phyloP scores from a whole-genome alignment of 2,888 invertebrate genomes.

The Xanthorhoe designata region DNA sequence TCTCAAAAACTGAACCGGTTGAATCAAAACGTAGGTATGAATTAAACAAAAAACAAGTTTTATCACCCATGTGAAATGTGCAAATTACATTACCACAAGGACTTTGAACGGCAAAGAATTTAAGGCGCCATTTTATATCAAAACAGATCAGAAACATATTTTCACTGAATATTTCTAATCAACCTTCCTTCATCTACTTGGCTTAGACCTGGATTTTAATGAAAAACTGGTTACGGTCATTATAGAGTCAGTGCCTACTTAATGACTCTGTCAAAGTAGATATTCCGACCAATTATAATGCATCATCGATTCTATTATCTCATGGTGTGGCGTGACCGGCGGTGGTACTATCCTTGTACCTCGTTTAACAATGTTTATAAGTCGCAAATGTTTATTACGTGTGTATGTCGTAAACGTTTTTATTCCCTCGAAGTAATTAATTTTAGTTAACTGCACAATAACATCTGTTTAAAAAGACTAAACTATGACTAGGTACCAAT shows the following conservation, averaged over 20 bases:
- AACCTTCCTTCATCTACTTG: not conserved
- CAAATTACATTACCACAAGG: slow-evolving; percentile 30
- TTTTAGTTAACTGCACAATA: too few relatives aligned
- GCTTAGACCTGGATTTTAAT: slow-evolving; percentile 5
- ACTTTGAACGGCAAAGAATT: slow-evolving; percentile 21
- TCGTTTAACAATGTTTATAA: not conserved
- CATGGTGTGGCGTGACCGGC: slow-evolving; percentile 45
- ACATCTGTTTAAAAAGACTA: too few relatives aligned
- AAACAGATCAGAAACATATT: not conserved
- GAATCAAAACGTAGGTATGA: not conserved
- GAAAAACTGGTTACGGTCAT: slow-evolving; percentile 9
- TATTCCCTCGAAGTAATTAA: too few relatives aligned
- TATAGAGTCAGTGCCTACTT: slow-evolving; percentile 9
- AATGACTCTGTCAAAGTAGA: slow-evolving; percentile 5
- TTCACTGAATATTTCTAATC: not conserved
- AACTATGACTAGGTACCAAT: too few relatives aligned
- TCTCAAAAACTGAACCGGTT: slow-evolving; percentile 28
- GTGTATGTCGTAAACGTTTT: not conserved
- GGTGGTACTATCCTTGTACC: not conserved
- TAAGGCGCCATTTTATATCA: slow-evolving; percentile 31
- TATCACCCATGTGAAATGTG: slow-evolving; percentile 37
- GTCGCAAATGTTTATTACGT: slow-evolving; percentile 38
- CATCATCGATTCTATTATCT: slow-evolving; percentile 55
- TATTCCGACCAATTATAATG: slow-evolving; percentile 52
- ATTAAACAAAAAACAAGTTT: slow-evolving; percentile 30